phyloP scores from a whole-genome alignment of 1,140 invertebrate species.

The Trinorchestia longiramus region DNA sequence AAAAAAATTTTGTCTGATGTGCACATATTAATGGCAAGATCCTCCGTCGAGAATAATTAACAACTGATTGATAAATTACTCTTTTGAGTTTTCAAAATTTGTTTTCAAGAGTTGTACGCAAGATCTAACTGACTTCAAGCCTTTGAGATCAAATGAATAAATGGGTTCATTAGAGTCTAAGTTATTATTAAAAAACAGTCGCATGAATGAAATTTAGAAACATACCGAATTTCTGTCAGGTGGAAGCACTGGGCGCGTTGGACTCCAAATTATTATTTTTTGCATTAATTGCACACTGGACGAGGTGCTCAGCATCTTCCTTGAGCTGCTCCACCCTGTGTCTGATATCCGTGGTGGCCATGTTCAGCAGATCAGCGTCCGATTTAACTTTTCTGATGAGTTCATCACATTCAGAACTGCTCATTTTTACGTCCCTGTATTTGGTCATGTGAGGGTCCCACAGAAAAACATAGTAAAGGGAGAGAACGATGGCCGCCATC shows the following conservation, averaged over 20 bases:
- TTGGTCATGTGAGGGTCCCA: conserved; percentile 83
- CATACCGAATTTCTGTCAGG: not conserved
- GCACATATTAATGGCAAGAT: no score
- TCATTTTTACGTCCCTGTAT: conserved; percentile 37
- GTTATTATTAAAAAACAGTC: no score
- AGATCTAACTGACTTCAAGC: no score
- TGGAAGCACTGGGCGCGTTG: not conserved
- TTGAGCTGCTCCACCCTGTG: conserved; percentile 28
- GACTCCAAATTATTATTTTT: not conserved
- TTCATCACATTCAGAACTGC: conserved; percentile 55
- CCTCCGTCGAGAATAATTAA: no score
- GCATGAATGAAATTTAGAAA: no score
- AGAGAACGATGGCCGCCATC: conserved; percentile 92
- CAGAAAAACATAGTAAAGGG: conserved; percentile 94
- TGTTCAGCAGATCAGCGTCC: not conserved
- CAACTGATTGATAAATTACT: no score
- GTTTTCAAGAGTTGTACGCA: no score
- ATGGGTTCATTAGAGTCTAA: no score
- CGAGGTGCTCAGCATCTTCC: not conserved
- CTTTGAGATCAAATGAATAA: no score
- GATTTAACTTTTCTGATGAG: conserved; percentile 28
- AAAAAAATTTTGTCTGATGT: no score
- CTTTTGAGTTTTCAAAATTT: no score
- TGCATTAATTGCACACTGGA: not conserved
- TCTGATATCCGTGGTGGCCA: conserved; percentile 6